Evolutionary conservation across 2,113 vertebrate genomes (phyloP).

Genomic region (Benitochromis conjunctus): DNA sequence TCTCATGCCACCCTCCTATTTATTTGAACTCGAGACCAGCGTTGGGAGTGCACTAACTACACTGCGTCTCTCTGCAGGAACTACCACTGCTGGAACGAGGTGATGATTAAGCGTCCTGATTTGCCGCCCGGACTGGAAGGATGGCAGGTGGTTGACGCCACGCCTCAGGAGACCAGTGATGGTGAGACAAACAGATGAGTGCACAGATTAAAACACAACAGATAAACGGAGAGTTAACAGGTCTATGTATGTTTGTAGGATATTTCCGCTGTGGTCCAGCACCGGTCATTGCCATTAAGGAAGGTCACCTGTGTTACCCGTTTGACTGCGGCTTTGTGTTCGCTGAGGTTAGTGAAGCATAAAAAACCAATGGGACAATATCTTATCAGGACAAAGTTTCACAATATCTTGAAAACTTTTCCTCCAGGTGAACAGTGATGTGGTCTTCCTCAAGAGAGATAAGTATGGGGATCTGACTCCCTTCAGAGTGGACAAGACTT

Average conservation of each 20-base stretch:
- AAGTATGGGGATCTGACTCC: conserved; percentile 66
- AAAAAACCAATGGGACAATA: fast-evolving
- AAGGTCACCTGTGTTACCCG: conserved; percentile 77
- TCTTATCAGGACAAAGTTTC: not conserved
- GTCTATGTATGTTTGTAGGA: conserved; percentile 46
- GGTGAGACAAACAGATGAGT: conserved; percentile 66
- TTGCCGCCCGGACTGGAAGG: conserved; percentile 79
- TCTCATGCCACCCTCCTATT: not conserved
- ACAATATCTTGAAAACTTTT: not conserved
- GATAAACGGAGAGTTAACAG: not conserved
- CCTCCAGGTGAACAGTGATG: conserved; percentile 84
- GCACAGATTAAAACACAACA: not conserved
- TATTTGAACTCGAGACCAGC: not conserved
- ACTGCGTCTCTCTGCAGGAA: conserved; percentile 74
- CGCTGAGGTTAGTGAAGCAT: conserved; percentile 76
- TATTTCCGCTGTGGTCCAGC: conserved; percentile 87
- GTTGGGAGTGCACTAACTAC: not conserved
- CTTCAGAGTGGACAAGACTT: conserved; percentile 63
- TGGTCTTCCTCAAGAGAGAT: conserved; percentile 71
- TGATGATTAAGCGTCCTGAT: conserved; percentile 79
- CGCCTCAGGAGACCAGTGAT: conserved; percentile 94
- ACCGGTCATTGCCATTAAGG: conserved; percentile 82
- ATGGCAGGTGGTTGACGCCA: conserved; percentile 91
- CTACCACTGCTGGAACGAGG: conserved; percentile 95
- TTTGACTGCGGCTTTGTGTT: conserved; percentile 84